These are phyloP conservation scores for Pyrgus malvae DNA, from an alignment of 2,888 invertebrate species.

Conservation along the genomic window DNA sequence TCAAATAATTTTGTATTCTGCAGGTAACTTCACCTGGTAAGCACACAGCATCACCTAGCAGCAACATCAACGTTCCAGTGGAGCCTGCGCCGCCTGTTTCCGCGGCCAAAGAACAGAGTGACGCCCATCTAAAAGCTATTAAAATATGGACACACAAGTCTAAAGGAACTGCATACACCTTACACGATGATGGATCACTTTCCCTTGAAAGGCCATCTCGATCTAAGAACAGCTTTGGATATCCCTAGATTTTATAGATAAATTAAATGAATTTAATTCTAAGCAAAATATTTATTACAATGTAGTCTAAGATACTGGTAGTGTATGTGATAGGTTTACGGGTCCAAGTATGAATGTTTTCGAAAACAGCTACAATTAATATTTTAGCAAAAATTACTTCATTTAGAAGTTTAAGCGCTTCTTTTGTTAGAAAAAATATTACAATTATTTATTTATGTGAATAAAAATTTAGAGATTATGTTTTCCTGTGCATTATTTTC, in stretches of 20 bases:
- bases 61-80: constrained; percentile 38
- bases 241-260: not conserved
- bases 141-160: constrained; percentile 73
- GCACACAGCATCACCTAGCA: constrained; percentile 23
- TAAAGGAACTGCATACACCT: constrained; percentile 65
- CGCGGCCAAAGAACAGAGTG: constrained; percentile 59
- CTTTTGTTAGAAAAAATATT: too few relatives aligned
- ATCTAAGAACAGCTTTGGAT: constrained; percentile 33
- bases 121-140: constrained; percentile 68
- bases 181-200: constrained; percentile 68
- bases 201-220: constrained; percentile 53
- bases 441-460: too few relatives aligned
- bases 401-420: too few relatives aligned
- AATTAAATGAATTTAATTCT: not conserved
- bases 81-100: constrained; percentile 58
- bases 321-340: too few relatives aligned
- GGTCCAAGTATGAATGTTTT: too few relatives aligned
- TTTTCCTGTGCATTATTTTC: too few relatives aligned
- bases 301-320: not conserved
- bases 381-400: too few relatives aligned
- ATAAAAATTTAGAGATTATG: too few relatives aligned
- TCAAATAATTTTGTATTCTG: constrained; percentile 15
- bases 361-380: too few relatives aligned
- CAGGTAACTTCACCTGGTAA: constrained; percentile 55
- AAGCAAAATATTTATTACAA: constrained; percentile 10